Evolutionary conservation across 2,113 vertebrate genomes (phyloP).

Genomic region (Emydocephalus ijimae): DNA sequence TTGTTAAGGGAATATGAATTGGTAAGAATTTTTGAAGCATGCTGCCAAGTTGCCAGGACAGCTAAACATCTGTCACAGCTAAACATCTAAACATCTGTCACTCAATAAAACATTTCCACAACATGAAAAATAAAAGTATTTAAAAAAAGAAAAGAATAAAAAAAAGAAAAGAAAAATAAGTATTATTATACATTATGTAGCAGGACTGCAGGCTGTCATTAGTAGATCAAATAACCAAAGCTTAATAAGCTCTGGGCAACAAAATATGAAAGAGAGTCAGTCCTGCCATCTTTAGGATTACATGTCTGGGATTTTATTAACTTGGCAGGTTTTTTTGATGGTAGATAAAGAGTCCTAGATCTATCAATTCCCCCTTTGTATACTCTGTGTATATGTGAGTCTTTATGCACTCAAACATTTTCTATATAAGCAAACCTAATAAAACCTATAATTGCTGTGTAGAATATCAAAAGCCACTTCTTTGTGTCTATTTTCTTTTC

Average conservation of each 20-base stretch:
- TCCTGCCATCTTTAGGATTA: neutral
- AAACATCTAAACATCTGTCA: neutral
- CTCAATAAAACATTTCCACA: neutral
- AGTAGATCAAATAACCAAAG: neutral
- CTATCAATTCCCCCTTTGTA: neutral
- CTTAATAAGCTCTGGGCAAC: neutral
- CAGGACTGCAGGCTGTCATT: neutral
- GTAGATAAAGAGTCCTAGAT: neutral
- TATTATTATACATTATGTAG: neutral
- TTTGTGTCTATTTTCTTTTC: neutral
- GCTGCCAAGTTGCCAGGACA: neutral
- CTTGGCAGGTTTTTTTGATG: neutral
- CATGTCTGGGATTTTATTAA: neutral
- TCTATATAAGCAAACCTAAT: neutral
- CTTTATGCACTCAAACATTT: neutral
- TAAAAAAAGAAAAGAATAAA: no score
- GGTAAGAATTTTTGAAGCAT: neutral
- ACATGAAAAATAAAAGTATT: neutral
- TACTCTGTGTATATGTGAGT: neutral
- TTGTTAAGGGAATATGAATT: neutral
- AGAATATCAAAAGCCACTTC: neutral
- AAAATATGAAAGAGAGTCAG: neutral
- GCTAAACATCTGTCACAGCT: neutral
- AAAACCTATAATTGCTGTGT: neutral
- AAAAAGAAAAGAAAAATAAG: neutral